Conservation (phyloP, 2,797 vertebrate species). For the Pipistrellus pipistrellus region DNA sequence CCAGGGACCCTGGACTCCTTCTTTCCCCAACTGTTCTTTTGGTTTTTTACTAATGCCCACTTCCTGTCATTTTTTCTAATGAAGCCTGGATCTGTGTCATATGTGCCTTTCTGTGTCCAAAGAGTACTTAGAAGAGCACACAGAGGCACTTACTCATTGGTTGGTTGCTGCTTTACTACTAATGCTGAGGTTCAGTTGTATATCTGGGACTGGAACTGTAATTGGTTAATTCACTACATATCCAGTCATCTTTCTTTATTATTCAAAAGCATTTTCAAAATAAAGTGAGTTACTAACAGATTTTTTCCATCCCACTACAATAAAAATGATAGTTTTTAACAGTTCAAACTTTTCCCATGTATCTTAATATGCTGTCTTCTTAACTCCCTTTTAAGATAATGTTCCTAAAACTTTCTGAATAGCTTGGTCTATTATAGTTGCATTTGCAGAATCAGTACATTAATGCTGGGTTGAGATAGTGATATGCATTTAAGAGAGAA, state of each 20-base stretch:
- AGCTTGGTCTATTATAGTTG: background rate
- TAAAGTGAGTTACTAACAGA: background rate
- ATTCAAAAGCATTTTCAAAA: background rate
- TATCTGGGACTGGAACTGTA: background rate
- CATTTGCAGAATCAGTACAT: background rate
- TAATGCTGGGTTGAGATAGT: background rate
- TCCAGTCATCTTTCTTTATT: background rate
- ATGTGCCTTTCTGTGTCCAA: background rate
- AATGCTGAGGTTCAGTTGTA: background rate
- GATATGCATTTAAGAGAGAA: background rate
- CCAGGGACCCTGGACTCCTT: accelerated
- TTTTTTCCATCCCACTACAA: background rate
- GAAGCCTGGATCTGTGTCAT: background rate
- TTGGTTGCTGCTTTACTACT: background rate
- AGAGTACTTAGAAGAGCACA: background rate
- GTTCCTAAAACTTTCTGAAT: conserved; percentile 21
- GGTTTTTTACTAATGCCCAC: background rate
- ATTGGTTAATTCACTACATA: background rate
- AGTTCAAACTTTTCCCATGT: background rate
- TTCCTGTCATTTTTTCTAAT: background rate
- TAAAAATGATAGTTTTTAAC: background rate
- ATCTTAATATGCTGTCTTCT: background rate
- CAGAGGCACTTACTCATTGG: background rate
- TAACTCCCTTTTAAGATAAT: background rate
- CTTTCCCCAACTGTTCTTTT: background rate